phyloP scores from a whole-genome alignment of 2,113 vertebrate species.

The Nyctibius bracteatus region DNA sequence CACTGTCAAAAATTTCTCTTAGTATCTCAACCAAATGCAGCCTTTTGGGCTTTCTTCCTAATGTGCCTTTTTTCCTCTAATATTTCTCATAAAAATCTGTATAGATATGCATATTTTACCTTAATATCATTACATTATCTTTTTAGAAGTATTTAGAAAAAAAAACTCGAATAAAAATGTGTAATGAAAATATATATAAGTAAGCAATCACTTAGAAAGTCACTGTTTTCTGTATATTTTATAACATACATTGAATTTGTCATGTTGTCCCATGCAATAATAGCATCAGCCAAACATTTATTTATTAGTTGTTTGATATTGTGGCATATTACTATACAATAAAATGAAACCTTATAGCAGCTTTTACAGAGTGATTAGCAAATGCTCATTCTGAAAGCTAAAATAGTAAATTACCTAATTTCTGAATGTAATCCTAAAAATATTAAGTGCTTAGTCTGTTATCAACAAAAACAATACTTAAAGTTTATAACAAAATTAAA shows the following conservation, averaged over 20 bases:
- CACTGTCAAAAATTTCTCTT: neutral
- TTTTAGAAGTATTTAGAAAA: too few relatives aligned
- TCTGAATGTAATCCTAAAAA: neutral
- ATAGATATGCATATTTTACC: neutral
- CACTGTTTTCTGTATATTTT: neutral
- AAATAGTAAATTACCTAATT: neutral
- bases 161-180: too few relatives aligned
- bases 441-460: neutral
- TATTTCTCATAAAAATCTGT: neutral
- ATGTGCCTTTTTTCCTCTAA: neutral
- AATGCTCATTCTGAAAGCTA: neutral
- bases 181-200: neutral
- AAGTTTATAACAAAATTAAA: neutral
- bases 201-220: neutral
- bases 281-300: neutral
- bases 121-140: too few relatives aligned
- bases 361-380: neutral
- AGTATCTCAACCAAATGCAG: neutral
- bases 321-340: neutral
- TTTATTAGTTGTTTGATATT: slow-evolving; percentile 7
- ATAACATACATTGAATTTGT: slow-evolving; percentile 7
- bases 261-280: neutral
- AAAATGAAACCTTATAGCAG: neutral
- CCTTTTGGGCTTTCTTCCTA: neutral
- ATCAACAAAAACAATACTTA: neutral